Evolutionary conservation across 2,888 invertebrate genomes (phyloP).

Genomic region (Gandaritis pyraliata): DNA sequence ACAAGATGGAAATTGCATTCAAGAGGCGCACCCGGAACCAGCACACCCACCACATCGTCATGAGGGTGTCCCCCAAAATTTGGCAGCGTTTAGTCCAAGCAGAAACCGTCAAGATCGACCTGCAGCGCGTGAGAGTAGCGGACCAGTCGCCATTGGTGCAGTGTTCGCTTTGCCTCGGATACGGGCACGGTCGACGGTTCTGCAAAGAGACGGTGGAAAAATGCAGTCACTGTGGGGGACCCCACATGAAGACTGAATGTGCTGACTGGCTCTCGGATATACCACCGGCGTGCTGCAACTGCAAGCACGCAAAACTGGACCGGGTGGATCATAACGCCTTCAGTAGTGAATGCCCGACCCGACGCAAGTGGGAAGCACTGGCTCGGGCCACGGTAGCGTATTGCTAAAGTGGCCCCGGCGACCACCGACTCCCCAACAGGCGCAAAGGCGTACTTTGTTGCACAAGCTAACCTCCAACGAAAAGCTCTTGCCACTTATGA

Average conservation of each 20-base stretch:
- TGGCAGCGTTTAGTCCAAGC: not conserved
- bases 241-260: no score
- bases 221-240: not conserved
- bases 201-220: not conserved
- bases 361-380: not conserved
- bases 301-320: no score
- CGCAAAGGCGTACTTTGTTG: no score
- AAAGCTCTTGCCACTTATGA: no score
- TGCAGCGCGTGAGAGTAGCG: not conserved
- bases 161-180: not conserved
- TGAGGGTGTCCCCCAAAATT: not conserved
- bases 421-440: no score
- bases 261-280: no score
- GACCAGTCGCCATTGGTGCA: not conserved
- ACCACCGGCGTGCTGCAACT: no score
- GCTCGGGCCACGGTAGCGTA: not conserved
- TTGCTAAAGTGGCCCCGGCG: not conserved
- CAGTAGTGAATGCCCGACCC: not conserved
- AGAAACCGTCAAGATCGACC: not conserved
- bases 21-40: not conserved
- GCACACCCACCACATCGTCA: not conserved
- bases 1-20: not conserved
- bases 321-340: not conserved
- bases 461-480: no score
- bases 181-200: no score